A percentile compares a stretch with the other conserved stretches of the same genome.
phyloP scores from a whole-genome alignment of 2,888 invertebrate species.

The Orthosia gothica region DNA sequence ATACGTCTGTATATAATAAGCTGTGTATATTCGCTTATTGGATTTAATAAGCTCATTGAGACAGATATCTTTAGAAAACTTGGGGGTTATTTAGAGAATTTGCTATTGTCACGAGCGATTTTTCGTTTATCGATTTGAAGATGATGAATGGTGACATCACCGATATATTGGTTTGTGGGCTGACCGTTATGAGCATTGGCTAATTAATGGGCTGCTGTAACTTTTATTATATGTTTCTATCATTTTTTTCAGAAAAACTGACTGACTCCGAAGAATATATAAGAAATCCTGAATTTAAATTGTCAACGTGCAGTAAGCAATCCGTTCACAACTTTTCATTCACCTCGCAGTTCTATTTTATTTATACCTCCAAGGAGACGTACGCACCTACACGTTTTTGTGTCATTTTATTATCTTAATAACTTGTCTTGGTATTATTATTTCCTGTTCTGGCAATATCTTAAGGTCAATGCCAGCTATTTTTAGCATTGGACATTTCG shows the following conservation, averaged over 20 bases:
- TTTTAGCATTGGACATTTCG: background rate
- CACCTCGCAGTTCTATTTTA: background rate
- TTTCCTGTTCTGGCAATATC: too few relatives aligned
- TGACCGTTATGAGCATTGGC: too few relatives aligned
- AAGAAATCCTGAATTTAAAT: too few relatives aligned
- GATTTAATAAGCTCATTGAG: slow-evolving; percentile 31
- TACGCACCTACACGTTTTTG: background rate
- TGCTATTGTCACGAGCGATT: background rate
- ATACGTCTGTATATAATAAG: slow-evolving; percentile 27
- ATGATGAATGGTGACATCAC: background rate
- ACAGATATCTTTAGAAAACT: slow-evolving; percentile 1
- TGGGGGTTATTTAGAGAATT: slow-evolving; percentile 5
- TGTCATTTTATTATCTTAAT: background rate
- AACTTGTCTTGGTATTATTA: slow-evolving; percentile 1
- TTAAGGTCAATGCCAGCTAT: background rate
- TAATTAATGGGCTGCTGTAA: too few relatives aligned
- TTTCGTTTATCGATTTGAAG: background rate
- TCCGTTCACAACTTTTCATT: background rate
- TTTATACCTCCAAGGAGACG: background rate
- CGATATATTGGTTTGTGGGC: too few relatives aligned
- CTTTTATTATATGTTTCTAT: too few relatives aligned
- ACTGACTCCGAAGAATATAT: too few relatives aligned
- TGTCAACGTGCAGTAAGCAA: too few relatives aligned
- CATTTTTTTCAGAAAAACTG: too few relatives aligned
- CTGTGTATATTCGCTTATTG: slow-evolving; percentile 38